Percentiles rank a stretch among this genome's conserved stretches.
Conservation (phyloP, 1,140 invertebrate genomes). For the Drosophila nebulosa region DNA sequence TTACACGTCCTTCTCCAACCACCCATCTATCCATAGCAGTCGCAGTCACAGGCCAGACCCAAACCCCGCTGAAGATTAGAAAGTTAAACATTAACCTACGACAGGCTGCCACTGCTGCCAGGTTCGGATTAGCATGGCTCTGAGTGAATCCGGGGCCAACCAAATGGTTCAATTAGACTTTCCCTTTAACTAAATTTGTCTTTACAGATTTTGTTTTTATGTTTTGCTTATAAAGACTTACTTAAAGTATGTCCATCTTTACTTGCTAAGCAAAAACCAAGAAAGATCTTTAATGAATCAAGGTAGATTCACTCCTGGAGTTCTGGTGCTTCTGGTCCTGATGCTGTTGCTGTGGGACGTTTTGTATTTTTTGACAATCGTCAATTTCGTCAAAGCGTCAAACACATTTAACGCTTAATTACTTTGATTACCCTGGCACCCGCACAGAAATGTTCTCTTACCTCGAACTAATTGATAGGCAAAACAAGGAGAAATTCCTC, state of each 20-base stretch:
- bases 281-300: no score
- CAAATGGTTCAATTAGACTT: no score
- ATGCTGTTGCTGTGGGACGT: neutral
- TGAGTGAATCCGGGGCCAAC: neutral
- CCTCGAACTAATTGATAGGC: slow-evolving; percentile 54
- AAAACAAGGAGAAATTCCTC: slow-evolving; percentile 31
- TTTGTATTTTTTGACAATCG: neutral
- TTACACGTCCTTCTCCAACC: slow-evolving; percentile 23
- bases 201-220: no score
- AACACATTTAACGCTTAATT: slow-evolving; percentile 62
- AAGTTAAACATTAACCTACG: neutral
- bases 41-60: neutral
- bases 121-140: neutral
- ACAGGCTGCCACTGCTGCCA: neutral
- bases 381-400: slow-evolving; percentile 22
- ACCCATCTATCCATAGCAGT: neutral
- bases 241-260: no score
- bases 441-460: slow-evolving; percentile 26
- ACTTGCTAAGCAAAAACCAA: no score
- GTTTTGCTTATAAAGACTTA: no score
- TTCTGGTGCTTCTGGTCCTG: neutral
- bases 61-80: neutral
- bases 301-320: neutral
- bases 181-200: no score
- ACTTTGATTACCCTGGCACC: slow-evolving; percentile 9